These are phyloP conservation scores for Stegodyphus dumicola DNA, from an alignment of 1,140 invertebrate species.

Conservation along the genomic window DNA sequence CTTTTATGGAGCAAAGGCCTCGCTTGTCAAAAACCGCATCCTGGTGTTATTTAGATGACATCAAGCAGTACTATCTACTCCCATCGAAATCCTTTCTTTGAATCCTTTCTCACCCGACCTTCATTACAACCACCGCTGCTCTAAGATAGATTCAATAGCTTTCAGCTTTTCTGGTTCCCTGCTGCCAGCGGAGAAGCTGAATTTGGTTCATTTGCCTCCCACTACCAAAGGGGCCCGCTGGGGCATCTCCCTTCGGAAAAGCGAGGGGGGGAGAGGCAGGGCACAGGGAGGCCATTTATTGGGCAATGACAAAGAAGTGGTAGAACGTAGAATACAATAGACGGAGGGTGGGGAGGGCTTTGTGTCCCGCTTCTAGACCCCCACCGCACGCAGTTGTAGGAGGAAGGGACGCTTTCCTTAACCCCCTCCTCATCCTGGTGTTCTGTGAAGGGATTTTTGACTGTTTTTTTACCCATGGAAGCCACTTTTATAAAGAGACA, in stretches of 20 bases:
- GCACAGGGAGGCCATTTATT: background rate
- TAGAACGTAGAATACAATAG: background rate
- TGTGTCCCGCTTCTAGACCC: background rate
- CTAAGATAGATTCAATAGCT: background rate
- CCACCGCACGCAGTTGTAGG: background rate
- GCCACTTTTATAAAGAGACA: conserved; percentile 37
- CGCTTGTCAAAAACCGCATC: too few species aligned
- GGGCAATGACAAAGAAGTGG: background rate
- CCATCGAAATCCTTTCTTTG: too few species aligned
- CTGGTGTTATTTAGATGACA: too few species aligned
- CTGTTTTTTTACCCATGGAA: background rate
- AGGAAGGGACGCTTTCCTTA: too few species aligned
- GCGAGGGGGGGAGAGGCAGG: background rate
- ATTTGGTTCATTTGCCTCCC: background rate
- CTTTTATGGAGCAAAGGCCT: too few species aligned
- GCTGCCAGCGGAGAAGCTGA: background rate
- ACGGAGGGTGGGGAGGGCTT: background rate
- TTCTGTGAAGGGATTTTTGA: background rate
- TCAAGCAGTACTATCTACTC: too few species aligned
- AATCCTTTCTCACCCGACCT: background rate
- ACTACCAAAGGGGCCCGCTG: background rate
- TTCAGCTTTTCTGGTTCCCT: background rate
- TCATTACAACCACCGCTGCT: background rate
- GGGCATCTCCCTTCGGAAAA: background rate
- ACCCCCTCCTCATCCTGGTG: too few species aligned